Conservation (phyloP, 1,140 invertebrate genomes). For the Palaemon carinicauda region DNA sequence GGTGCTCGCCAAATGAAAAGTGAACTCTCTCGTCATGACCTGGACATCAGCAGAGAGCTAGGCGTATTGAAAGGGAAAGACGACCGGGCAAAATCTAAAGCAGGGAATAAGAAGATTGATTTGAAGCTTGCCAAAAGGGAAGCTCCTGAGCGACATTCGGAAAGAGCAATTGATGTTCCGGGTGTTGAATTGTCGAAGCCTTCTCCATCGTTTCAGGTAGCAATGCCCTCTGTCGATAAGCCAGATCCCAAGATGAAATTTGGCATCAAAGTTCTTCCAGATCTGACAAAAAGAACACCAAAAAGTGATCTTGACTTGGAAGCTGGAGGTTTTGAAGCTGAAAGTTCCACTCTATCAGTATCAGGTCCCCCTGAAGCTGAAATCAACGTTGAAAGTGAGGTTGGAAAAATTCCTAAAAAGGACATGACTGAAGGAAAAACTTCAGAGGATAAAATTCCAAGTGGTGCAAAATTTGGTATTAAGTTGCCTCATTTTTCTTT, state of each 20-base stretch:
- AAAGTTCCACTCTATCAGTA: neutral
- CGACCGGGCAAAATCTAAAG: neutral
- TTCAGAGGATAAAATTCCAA: neutral
- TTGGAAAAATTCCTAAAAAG: neutral
- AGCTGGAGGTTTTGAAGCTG: conserved; percentile 10
- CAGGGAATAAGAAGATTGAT: neutral
- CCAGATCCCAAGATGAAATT: conserved; percentile 32
- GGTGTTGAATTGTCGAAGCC: conserved; percentile 6
- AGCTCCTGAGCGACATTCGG: conserved; percentile 44
- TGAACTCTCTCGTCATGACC: conserved; percentile 34
- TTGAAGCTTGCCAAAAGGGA: conserved; percentile 25
- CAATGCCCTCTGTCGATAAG: neutral
- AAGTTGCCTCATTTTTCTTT: conserved; percentile 36
- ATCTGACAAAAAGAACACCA: conserved; percentile 13
- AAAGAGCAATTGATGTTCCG: conserved; percentile 49
- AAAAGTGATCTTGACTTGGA: conserved; percentile 32
- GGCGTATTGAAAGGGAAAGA: neutral
- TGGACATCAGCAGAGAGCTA: conserved; percentile 17
- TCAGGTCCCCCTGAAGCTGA: conserved; percentile 1
- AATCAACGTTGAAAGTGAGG: conserved; percentile 27
- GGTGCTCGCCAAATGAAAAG: neutral
- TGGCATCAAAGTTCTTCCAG: conserved; percentile 46
- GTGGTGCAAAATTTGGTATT: conserved; percentile 36
- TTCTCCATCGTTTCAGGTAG: neutral
- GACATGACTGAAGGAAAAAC: neutral